Evolutionary conservation across 2,888 invertebrate genomes (phyloP), one percentile per base, ranked within the genome.

Genomic region (Cylloceria caligata): DNA sequence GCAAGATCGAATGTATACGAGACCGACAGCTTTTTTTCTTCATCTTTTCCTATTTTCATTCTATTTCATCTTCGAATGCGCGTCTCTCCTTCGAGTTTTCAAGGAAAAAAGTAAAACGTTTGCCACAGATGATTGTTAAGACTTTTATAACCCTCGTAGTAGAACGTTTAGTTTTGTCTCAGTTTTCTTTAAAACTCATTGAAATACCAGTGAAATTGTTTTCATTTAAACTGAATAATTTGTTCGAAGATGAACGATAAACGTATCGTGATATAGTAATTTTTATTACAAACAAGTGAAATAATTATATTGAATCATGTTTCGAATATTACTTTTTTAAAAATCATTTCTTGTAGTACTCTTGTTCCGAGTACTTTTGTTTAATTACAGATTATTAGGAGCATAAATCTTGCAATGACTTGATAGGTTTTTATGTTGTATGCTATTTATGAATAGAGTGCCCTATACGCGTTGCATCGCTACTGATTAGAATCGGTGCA

Each of bases 1-100:
- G 67, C 36, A 67, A 71, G 67, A 75, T 83, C 82, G 75, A 79
- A 80, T 45, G 24, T 67, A 60, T 45, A 45, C 57, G 47, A 68
- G 49, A 62, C 62, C 62, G 73, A 64, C 27, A 65, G 64, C 45
- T 9, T 64, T 64, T 65, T 64, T 74, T 39, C 45, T 16, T 39
- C 39, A 52, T n/a, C 13, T 3, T 55, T 6, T 19, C 11, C 45
- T 57, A 30, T 49, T 52, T 52, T 72, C 13, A 9, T 72, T 62
- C 30, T 62, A 60, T 72, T 62, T 21, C 49, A 36, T 60, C 57
- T 49, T 36, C n/a, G 30, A n/a, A 55, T 4, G 4, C 60, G 2
- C 19, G 62, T 62, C 57, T 11, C 45, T 13, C 16, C 30, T 52
- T 74, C 49, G 49, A 24, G 49, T 24, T 19, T 24, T 27, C 13